Evolutionary conservation across 2,113 vertebrate species (phyloP), one percentile per base, ranked within the genome.

Genomic region (Spermophilus dauricus): DNA sequence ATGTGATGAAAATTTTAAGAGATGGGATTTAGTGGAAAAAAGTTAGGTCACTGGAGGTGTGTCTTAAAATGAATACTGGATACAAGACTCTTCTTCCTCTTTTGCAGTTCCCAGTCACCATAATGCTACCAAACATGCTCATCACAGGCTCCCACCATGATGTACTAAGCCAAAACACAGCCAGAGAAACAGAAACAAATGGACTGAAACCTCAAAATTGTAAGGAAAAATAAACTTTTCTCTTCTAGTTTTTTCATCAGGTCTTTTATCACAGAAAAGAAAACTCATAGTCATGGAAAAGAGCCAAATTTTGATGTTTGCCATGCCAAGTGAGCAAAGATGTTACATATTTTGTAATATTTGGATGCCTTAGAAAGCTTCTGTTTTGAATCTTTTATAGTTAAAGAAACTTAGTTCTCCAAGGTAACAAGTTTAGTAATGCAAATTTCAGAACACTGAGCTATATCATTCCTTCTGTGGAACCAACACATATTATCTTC

Each of bases 141-240:
- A 37, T 2, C 81, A 39, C 24, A 32, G 4, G 5, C 4, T 75
- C 5, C 5, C 5, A 45, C 9, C 30, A 61, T 61, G 70, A 32
- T 4, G 2, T 17, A 20, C 18, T 26, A 7, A 12, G 30, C 0
- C 45, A 42, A 14, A 6, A n/a, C 30, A 78, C 3, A 32, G 65
- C 28, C 39, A 58, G 13, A 86, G 34, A n/a, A 77, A 56, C 34
- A 56, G 51, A 37, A 30, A 26, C 51, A 51, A 56, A 28, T 45
- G 8, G 45, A 45, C 45, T 30, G 48, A 69, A 39, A 77, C 11
- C 28, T 11, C 37, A 30, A 85, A 4, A n/a, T 30, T 24, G 13
- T n/a, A 8, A 69, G 34, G 26, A 6, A 39, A 34, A 4, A 6
- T 8, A 32, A 39, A 16, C 1, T 16, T 42, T 94, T n/a, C 8